Conservation (phyloP, 1,140 invertebrate genomes). For the Ceratosolen fusciceps region DNA sequence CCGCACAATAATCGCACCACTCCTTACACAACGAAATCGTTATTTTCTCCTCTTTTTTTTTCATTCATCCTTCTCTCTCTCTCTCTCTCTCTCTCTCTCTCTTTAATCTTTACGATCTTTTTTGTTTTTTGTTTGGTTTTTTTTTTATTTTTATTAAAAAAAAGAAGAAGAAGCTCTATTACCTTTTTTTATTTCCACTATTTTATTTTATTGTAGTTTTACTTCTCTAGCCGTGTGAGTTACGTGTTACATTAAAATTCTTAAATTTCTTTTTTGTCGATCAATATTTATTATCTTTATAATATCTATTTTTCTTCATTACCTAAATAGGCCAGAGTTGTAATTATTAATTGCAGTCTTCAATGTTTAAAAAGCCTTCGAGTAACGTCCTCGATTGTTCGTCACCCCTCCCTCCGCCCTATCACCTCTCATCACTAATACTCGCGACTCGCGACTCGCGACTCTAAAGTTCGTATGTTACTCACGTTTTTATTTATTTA, state of each 20-base stretch:
- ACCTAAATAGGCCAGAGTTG: conserved; percentile 62
- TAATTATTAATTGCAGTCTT: conserved; percentile 61
- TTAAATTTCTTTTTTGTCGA: not conserved
- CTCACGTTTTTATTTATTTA: not conserved
- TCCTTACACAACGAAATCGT: not conserved
- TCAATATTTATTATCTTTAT: conserved; percentile 51
- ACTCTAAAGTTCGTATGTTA: not conserved
- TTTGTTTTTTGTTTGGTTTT: not conserved
- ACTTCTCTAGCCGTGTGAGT: not conserved
- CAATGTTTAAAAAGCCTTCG: conserved; percentile 54
- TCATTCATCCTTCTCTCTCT: not conserved
- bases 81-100: too few species aligned
- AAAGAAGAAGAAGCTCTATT: too few species aligned
- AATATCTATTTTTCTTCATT: conserved; percentile 48
- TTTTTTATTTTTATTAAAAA: not conserved
- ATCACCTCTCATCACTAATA: too few species aligned
- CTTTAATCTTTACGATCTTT: conserved; percentile 8
- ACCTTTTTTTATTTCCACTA: not conserved
- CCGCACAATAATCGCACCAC: too few species aligned
- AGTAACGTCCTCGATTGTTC: conserved; percentile 28
- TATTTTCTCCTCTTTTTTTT: too few species aligned
- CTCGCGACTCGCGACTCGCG: not conserved
- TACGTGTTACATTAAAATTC: conserved; percentile 26
- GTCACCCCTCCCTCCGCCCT: not conserved
- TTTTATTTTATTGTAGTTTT: not conserved